These are phyloP conservation scores for Agonopterix heracliana DNA, from an alignment of 2,888 invertebrate genomes.

Conservation along the genomic window DNA sequence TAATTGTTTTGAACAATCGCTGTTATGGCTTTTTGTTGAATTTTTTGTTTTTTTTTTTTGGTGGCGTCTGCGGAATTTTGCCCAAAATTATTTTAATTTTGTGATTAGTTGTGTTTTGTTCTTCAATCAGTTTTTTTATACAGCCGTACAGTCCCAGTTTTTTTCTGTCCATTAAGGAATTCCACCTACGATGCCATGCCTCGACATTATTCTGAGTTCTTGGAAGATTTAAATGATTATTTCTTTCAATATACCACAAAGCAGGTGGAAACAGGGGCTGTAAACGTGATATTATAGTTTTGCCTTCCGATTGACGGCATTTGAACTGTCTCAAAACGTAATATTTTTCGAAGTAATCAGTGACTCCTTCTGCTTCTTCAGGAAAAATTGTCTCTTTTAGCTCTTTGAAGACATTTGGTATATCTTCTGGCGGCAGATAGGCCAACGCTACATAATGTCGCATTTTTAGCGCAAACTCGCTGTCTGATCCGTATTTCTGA, in stretches of 20 bases:
- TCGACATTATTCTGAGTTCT: neutral
- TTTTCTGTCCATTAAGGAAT: neutral
- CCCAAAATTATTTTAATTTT: neutral
- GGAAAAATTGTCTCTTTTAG: constrained; percentile 6
- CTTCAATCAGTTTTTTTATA: neutral
- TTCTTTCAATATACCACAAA: neutral
- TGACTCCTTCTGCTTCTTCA: constrained; percentile 5
- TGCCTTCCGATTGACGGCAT: neutral
- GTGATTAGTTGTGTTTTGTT: neutral
- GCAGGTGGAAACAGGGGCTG: neutral
- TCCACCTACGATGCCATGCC: neutral
- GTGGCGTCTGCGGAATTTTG: too few species aligned
- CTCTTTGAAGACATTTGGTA: constrained; percentile 6
- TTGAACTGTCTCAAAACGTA: constrained; percentile 1
- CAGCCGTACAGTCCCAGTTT: neutral
- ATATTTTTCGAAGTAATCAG: constrained; percentile 5
- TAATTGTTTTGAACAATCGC: too few species aligned
- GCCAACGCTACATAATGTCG: constrained; percentile 7
- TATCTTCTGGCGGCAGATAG: constrained; percentile 5
- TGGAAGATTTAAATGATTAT: neutral
- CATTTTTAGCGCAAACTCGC: constrained; percentile 7
- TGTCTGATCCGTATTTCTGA: constrained; percentile 5
- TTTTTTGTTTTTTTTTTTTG: too few species aligned
- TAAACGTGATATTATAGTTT: neutral
- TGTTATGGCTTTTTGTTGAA: too few species aligned